Percentiles rank a stretch among this genome's conserved stretches.
Conservation (phyloP, 2,797 vertebrate species). For the Peromyscus melanophrys region DNA sequence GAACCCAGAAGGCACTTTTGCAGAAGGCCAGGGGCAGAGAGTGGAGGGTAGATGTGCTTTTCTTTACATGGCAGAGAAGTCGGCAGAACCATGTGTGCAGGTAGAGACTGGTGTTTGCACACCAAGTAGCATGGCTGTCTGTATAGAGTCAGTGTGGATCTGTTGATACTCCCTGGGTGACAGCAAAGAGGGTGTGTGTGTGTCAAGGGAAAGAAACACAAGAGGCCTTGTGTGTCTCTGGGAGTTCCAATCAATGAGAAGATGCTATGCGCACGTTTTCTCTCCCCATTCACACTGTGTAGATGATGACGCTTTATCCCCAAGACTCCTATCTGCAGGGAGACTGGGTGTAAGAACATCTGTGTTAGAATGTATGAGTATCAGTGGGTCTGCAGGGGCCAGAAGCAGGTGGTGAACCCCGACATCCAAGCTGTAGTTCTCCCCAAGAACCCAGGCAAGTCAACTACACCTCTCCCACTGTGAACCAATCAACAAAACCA, state of each 20-base stretch:
- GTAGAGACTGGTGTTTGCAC: background rate
- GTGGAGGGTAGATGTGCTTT: background rate
- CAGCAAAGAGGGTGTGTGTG: background rate
- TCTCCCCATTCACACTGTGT: background rate
- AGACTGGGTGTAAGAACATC: background rate
- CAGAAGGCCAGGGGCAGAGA: background rate
- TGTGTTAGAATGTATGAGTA: background rate
- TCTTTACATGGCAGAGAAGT: background rate
- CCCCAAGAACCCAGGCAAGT: background rate
- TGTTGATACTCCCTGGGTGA: background rate
- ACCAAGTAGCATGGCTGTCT: background rate
- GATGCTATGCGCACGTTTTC: background rate
- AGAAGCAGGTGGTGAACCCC: background rate
- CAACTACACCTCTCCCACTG: background rate
- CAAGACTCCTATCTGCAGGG: background rate
- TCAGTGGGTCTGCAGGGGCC: background rate
- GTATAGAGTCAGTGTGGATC: background rate
- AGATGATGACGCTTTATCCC: background rate
- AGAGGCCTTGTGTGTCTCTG: background rate
- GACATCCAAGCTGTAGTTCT: background rate
- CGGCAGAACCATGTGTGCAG: rapidly evolving
- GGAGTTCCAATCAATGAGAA: background rate
- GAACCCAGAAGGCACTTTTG: background rate
- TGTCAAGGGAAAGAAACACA: background rate
- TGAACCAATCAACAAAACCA: background rate